Percentiles rank a stretch among this genome's conserved stretches.
Conservation (phyloP, 2,888 invertebrate species). For the Nesidiocoris tenuis region DNA sequence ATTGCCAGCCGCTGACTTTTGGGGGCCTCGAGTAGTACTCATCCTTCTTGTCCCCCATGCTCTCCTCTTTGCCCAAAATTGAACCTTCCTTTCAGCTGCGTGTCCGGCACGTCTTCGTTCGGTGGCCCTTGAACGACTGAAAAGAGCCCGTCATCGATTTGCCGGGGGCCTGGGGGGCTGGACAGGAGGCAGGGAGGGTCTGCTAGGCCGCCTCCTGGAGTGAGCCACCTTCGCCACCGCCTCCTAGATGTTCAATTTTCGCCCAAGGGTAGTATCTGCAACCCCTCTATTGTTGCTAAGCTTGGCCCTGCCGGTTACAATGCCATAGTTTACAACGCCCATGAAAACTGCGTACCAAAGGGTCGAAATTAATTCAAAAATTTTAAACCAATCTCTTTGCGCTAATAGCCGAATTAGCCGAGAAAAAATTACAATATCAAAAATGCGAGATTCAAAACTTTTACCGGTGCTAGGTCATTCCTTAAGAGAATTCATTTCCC, state of each 20-base stretch:
- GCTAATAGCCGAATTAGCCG: too few species aligned
- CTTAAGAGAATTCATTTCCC: too few species aligned
- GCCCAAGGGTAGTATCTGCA: too few species aligned
- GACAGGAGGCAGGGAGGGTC: background rate
- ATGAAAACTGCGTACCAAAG: too few species aligned
- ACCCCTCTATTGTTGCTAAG: too few species aligned
- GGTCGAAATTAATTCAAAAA: too few species aligned
- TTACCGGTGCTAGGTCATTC: too few species aligned
- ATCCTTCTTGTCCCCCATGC: conserved; percentile 54
- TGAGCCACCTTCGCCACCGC: conserved; percentile 22
- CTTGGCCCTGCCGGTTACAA: too few species aligned
- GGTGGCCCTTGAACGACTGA: conserved; percentile 38
- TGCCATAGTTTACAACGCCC: too few species aligned
- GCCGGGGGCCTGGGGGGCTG: conserved; percentile 13
- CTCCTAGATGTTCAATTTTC: conserved; percentile 15
- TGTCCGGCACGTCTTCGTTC: conserved; percentile 37
- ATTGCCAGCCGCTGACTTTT: conserved; percentile 80
- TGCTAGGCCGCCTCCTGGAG: conserved; percentile 7
- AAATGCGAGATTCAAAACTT: too few species aligned
- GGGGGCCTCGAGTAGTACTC: conserved; percentile 74
- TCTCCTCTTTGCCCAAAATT: background rate
- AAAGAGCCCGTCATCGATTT: conserved; percentile 34
- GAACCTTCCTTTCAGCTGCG: conserved; percentile 7
- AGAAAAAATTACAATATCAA: too few species aligned
- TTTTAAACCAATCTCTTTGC: too few species aligned